Base-by-base conservation (phyloP, 2,113 vertebrate species). In the Hydrolagus affinis region DNA sequence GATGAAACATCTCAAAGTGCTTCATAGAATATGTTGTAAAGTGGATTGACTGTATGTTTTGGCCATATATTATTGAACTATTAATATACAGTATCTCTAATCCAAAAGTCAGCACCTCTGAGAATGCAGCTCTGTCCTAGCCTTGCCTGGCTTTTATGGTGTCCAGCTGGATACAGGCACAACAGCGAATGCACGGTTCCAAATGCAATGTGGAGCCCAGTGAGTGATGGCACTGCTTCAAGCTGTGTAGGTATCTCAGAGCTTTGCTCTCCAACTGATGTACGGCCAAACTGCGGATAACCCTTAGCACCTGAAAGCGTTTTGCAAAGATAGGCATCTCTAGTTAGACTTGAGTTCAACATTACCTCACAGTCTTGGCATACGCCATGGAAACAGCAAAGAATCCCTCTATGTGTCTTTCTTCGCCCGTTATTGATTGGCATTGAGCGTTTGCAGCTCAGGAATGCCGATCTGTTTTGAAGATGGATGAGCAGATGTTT, bases 401-500 rank as follows among this genome's bases (percentile, higher is more conserved):
- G 62, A 56, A 80, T 80, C 21, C 25, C 77, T 21, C 28, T 64
- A 44, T 44, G 44, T 44, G 44, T 66, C 60, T 30, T 83, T 83
- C 78, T 28, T 66, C 64, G 19, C 66, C 14, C 78, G 21, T 83
- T 83, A 83, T 66, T 66, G 14, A 8, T 28, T 32, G 78, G 30
- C 62, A 11, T 68, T 10, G 59, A 83, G 66, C 17, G 66, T 68
- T 10, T 68, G 62, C 11, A 32, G 62, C 78, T 32, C 28, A 21
- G 17, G 66, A 68, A 14, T 21, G 28, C 25, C 66, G 78, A 32
- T 83, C 66, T 83, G 66, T 83, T 19, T 68, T 21, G 15, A 59
- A 28, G 57, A 28, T 62, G 25, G 32, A 83, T 15, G 78, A 60
- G 66, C 78, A 83, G 78, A 83, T 83, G 78, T 83, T 83, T 30